phyloP scores from a whole-genome alignment of 1,140 invertebrate species.

The Cataglyphis hispanica region DNA sequence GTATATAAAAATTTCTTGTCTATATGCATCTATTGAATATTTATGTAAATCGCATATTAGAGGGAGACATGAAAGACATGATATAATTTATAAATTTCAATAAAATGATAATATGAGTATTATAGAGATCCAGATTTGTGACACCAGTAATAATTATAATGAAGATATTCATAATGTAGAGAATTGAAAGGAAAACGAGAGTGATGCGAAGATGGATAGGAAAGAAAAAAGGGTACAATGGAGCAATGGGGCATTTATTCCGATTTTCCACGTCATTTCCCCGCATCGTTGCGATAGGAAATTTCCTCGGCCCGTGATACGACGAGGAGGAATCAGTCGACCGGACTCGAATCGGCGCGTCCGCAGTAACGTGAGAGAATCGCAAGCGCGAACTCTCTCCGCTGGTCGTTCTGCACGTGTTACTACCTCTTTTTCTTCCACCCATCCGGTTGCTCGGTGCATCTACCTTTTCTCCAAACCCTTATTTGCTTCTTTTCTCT shows the following conservation, averaged over 20 bases:
- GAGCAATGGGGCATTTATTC: constrained; percentile 54
- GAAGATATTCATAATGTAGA: neutral
- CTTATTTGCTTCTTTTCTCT: constrained; percentile 33
- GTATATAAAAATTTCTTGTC: neutral
- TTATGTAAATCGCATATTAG: neutral
- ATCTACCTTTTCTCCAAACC: constrained; percentile 8
- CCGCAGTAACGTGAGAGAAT: constrained; percentile 67
- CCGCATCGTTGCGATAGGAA: constrained; percentile 66
- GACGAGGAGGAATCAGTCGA: constrained; percentile 69
- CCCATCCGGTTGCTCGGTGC: constrained; percentile 19
- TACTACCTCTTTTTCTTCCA: constrained; percentile 41
- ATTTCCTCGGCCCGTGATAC: constrained; percentile 70
- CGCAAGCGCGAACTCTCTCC: constrained; percentile 42
- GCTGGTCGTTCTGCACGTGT: constrained; percentile 42
- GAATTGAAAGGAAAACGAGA: neutral
- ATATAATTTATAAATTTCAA: neutral
- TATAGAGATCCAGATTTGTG: neutral
- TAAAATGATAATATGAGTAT: neutral
- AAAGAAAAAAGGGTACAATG: constrained; percentile 56
- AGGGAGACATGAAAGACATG: neutral
- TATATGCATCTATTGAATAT: neutral
- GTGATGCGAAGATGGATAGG: neutral
- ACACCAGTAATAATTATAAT: constrained; percentile 14
- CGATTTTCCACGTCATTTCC: constrained; percentile 71
- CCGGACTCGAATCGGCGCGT: constrained; percentile 66